Conservation (phyloP, 2,888 invertebrate genomes). For the Ennomos quercinarius region DNA sequence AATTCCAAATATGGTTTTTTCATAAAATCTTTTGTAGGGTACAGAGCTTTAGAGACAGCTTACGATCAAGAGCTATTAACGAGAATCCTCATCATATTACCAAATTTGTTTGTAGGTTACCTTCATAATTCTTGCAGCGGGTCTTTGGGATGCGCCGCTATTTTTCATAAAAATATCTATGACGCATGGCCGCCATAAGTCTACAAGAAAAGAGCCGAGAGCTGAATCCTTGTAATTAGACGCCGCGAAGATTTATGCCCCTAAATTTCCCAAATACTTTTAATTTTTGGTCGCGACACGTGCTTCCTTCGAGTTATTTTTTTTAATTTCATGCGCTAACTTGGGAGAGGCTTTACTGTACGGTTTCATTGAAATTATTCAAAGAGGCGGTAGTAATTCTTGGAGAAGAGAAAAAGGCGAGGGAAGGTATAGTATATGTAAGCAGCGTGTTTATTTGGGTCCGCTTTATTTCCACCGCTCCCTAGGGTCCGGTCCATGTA, state of each 20-base stretch:
- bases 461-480: conserved; percentile 60
- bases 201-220: conserved; percentile 70
- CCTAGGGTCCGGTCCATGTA: conserved; percentile 63
- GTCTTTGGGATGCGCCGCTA: conserved; percentile 57
- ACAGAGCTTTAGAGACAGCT: not conserved
- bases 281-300: conserved; percentile 72
- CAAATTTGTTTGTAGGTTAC: conserved; percentile 47
- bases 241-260: conserved; percentile 77
- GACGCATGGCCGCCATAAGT: conserved; percentile 80
- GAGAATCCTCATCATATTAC: conserved; percentile 30
- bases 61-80: conserved; percentile 24
- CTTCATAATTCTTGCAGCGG: conserved; percentile 61
- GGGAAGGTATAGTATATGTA: conserved; percentile 52
- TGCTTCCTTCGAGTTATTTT: conserved; percentile 56
- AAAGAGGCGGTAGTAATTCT: conserved; percentile 46
- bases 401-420: conserved; percentile 48
- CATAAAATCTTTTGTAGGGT: conserved; percentile 4
- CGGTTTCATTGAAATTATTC: conserved; percentile 43
- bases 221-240: conserved; percentile 80
- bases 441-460: conserved; percentile 66
- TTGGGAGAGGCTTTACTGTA: conserved; percentile 45
- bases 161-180: conserved; percentile 77
- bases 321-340: conserved; percentile 49
- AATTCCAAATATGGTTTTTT: conserved; percentile 6
- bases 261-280: conserved; percentile 75